These are phyloP conservation scores for Phrynocephalus guinanensis DNA, from an alignment of 2,797 vertebrate genomes.

Conservation along the genomic window DNA sequence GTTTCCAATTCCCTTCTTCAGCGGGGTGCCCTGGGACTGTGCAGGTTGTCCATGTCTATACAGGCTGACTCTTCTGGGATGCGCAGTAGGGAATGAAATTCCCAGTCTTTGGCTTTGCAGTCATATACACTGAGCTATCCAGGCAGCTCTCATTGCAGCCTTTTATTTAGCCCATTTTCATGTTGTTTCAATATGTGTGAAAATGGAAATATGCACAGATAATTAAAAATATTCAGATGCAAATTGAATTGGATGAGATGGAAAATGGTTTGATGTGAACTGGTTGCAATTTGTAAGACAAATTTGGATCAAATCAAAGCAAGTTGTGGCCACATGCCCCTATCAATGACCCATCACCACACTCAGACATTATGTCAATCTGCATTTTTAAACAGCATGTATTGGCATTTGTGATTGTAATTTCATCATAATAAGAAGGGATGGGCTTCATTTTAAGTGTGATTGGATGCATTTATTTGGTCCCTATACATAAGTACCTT, in stretches of 20 bases:
- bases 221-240: too few relatives aligned
- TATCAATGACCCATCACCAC: background rate
- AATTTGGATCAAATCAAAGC: background rate
- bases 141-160: too few relatives aligned
- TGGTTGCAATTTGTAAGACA: background rate
- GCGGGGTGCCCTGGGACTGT: too few relatives aligned
- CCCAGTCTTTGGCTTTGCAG: too few relatives aligned
- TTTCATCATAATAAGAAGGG: slow-evolving; percentile 31
- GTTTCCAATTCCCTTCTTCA: too few relatives aligned
- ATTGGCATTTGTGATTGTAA: background rate
- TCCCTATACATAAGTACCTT: slow-evolving; percentile 20
- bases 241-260: background rate
- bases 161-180: too few relatives aligned
- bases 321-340: background rate
- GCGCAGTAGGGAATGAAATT: too few relatives aligned
- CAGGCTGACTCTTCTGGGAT: too few relatives aligned
- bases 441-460: slow-evolving; percentile 3
- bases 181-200: too few relatives aligned
- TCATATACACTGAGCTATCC: too few relatives aligned
- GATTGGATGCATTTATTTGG: background rate
- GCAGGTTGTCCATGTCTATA: too few relatives aligned
- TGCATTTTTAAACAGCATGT: background rate
- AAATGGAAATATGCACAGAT: too few relatives aligned
- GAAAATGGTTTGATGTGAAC: background rate
- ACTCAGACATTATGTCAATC: background rate